Percentiles rank a stretch among this genome's conserved stretches.
Conservation (phyloP, 2,888 invertebrate genomes). For the Stenurella melanura region DNA sequence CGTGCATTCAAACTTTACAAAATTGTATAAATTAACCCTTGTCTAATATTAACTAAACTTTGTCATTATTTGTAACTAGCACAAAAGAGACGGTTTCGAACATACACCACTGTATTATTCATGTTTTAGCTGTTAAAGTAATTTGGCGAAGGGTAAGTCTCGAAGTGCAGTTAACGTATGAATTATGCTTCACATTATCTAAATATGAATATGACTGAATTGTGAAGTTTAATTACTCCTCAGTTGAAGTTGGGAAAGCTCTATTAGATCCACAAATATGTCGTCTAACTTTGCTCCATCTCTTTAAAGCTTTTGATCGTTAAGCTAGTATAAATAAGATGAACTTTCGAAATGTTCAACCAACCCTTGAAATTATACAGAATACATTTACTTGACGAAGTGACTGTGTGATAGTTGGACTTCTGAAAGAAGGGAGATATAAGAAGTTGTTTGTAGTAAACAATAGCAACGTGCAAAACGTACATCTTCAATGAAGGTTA, state of each 20-base stretch:
- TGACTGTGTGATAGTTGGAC: too few species aligned
- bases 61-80: conserved; percentile 1
- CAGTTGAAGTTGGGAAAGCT: conserved; percentile 53
- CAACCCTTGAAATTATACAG: neutral
- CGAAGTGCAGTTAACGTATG: conserved; percentile 53
- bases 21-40: conserved; percentile 28
- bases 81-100: conserved; percentile 25
- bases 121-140: conserved; percentile 54
- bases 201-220: conserved; percentile 53
- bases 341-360: neutral
- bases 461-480: too few species aligned
- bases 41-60: conserved; percentile 19
- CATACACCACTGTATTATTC: conserved; percentile 48
- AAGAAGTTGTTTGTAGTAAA: too few species aligned
- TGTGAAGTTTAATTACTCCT: conserved; percentile 55
- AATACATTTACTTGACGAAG: neutral
- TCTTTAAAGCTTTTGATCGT: conserved; percentile 4
- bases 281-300: conserved; percentile 47
- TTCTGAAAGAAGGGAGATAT: too few species aligned
- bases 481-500: too few species aligned
- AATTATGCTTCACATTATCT: conserved; percentile 51
- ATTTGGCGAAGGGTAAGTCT: conserved; percentile 43
- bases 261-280: conserved; percentile 56
- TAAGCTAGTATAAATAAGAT: conserved; percentile 9
- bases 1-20: neutral